Base-by-base conservation (phyloP, 2,888 invertebrate species). In the Crioceris asparagi region DNA sequence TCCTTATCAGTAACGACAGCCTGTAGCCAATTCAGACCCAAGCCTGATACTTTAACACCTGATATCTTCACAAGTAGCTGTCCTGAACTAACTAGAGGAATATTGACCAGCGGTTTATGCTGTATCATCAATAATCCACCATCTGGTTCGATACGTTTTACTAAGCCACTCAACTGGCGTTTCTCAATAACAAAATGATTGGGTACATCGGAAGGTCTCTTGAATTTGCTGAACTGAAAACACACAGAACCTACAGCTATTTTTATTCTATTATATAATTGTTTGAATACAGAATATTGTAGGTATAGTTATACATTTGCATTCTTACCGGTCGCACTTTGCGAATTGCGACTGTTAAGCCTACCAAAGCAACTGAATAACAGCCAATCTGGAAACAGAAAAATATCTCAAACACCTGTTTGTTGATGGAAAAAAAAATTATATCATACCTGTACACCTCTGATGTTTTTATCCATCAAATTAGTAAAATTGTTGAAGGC, bases 251-350 rank as follows among this genome's bases (percentile, higher is more conserved):
- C n/a, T n/a, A n/a, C n/a, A n/a, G n/a, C n/a, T n/a, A n/a, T n/a
- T n/a, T n/a, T n/a, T n/a, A n/a, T n/a, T n/a, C n/a, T n/a, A n/a
- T n/a, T n/a, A n/a, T n/a, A n/a, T n/a, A n/a, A n/a, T n/a, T n/a
- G n/a, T n/a, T 10, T 21, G 21, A 21, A 7, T 21, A 21, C 21
- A 7, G 6, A 10, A 21, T 21, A 21, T 6, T 29, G 33, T 10
- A 33, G 29, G 23, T 23, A 21, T 25, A 36, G 25, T 25, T 7
- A 21, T 21, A 21, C 21, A n/a, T n/a, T n/a, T n/a, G n/a, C 33
- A 35, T 41, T 65, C 68, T 61, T 62, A 72, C 72, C 17, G 73
- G 72, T 54, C 69, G 60, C 23, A 71, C 69, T 60, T 63, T 67
- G 42, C 70, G 59, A 33, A 72, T 43, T 6, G 72, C 70, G 31